A percentile compares a stretch with the other conserved stretches of the same genome.
Conservation (phyloP, 2,113 vertebrate species). For the Actenoides lindsayi region DNA sequence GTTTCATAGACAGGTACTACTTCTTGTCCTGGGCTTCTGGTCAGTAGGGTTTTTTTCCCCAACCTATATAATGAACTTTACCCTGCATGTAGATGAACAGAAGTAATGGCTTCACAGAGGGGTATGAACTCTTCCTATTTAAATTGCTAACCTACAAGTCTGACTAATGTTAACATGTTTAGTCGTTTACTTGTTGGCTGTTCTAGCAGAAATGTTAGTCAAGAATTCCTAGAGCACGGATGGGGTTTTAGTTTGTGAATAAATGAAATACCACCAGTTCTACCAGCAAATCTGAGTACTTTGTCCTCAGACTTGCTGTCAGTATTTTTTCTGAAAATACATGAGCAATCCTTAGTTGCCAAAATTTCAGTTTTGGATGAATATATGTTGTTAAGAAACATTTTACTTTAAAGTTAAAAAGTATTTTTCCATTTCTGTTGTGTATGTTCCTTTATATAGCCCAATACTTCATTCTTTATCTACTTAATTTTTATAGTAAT, state of each 20-base stretch:
- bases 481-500: slow-evolving; percentile 7
- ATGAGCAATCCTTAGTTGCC: neutral
- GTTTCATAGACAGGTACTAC: slow-evolving; percentile 72
- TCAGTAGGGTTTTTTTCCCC: slow-evolving; percentile 61
- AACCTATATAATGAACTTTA: slow-evolving; percentile 55
- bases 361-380: slow-evolving; percentile 24
- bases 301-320: slow-evolving; percentile 48
- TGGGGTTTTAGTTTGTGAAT: slow-evolving; percentile 1
- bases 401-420: slow-evolving; percentile 5
- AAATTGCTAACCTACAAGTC: slow-evolving; percentile 23
- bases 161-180: slow-evolving; percentile 43
- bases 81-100: slow-evolving; percentile 65
- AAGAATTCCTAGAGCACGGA: neutral
- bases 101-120: slow-evolving; percentile 64
- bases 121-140: slow-evolving; percentile 49
- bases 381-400: neutral
- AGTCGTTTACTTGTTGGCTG: slow-evolving; percentile 27
- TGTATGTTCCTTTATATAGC: neutral
- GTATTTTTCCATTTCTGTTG: neutral
- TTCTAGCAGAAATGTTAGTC: slow-evolving; percentile 39
- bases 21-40: slow-evolving; percentile 72
- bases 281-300: slow-evolving; percentile 7
- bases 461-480: neutral
- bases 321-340: slow-evolving; percentile 5
- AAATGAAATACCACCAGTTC: neutral